A percentile compares a stretch with the other conserved stretches of the same genome.
phyloP scores from a whole-genome alignment of 2,797 vertebrate species.

The Sebastes iracundus region DNA sequence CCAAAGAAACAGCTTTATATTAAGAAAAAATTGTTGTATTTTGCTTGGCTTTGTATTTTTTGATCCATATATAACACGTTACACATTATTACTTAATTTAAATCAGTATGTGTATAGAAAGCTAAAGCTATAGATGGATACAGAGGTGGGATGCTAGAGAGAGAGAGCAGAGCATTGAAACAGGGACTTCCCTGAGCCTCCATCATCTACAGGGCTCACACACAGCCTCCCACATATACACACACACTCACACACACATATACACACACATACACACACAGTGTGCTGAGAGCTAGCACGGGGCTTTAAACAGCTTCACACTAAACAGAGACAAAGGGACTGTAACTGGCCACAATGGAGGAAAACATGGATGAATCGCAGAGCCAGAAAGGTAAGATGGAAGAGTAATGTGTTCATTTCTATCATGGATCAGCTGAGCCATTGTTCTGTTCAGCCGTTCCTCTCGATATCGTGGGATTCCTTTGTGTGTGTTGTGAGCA shows the following conservation, averaged over 20 bases:
- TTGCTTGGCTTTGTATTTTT: neutral
- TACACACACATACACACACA: constrained; percentile 50
- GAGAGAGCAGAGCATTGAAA: constrained; percentile 59
- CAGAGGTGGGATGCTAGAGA: constrained; percentile 23
- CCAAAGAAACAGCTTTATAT: neutral
- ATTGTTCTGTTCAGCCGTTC: constrained; percentile 56
- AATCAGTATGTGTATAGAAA: neutral
- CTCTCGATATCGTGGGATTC: constrained; percentile 23
- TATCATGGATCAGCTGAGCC: constrained; percentile 28
- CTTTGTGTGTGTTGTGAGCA: constrained; percentile 56
- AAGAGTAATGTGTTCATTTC: neutral
- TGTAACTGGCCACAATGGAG: constrained; percentile 89
- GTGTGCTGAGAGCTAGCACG: constrained; percentile 64
- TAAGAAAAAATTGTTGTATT: neutral
- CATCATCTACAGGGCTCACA: constrained; percentile 71
- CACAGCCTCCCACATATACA: constrained; percentile 52
- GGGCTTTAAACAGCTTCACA: constrained; percentile 70
- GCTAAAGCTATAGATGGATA: neutral
- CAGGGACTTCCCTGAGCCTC: constrained; percentile 77
- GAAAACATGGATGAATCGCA: constrained; percentile 99
- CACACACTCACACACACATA: constrained; percentile 36
- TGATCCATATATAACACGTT: neutral
- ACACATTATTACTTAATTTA: neutral
- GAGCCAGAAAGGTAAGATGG: constrained; percentile 94
- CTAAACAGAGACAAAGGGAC: constrained; percentile 68